phyloP scores from a whole-genome alignment of 2,888 invertebrate genomes.

The Mythimna lalbum region DNA sequence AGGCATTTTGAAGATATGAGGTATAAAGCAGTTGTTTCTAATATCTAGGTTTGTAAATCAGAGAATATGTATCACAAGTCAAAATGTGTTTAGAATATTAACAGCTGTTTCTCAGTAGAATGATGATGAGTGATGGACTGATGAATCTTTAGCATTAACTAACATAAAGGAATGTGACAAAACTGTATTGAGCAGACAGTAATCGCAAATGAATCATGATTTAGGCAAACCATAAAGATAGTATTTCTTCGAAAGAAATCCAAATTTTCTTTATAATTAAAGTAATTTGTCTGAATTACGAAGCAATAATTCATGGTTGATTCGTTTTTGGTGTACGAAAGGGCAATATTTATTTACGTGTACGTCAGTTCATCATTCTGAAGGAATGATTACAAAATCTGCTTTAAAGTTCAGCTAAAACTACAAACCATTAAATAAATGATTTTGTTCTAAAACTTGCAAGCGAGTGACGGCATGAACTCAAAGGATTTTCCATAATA shows the following conservation, averaged over 20 bases:
- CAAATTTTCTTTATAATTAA: neutral
- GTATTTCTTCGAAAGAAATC: neutral
- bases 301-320: neutral
- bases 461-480: neutral
- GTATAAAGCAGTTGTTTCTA: conserved; percentile 16
- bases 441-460: neutral
- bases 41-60: conserved; percentile 33
- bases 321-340: neutral
- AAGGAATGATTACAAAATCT: neutral
- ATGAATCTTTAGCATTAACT: conserved; percentile 29
- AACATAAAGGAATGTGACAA: conserved; percentile 26
- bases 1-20: conserved; percentile 24
- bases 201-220: neutral
- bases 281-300: neutral
- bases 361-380: neutral
- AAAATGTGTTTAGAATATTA: conserved; percentile 35
- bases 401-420: neutral
- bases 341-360: neutral
- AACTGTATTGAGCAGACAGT: conserved; percentile 29
- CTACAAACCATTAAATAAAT: neutral
- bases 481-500: conserved; percentile 3
- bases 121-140: conserved; percentile 25
- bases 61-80: conserved; percentile 26
- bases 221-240: neutral
- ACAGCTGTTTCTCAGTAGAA: conserved; percentile 21